A percentile compares a stretch with the other conserved stretches of the same genome.
phyloP scores from a whole-genome alignment of 2,888 invertebrate genomes.

The Dryococelus australis region DNA sequence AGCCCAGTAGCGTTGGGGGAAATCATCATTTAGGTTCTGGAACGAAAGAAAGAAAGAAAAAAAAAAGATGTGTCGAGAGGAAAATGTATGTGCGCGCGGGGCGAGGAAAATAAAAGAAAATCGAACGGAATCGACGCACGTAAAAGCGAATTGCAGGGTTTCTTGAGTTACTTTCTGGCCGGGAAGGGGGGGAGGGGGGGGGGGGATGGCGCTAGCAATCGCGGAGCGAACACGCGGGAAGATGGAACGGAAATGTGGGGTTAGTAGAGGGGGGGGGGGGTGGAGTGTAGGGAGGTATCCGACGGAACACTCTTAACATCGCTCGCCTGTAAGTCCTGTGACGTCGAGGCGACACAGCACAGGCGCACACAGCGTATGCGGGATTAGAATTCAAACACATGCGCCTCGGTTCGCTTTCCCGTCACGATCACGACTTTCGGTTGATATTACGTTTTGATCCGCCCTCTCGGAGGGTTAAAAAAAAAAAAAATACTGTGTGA shows the following conservation, averaged over 20 bases:
- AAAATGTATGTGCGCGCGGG: background rate
- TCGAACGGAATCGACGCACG: background rate
- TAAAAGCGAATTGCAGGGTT: background rate
- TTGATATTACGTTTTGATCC: constrained; percentile 43
- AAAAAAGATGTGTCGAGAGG: background rate
- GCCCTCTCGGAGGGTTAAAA: background rate
- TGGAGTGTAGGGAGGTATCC: background rate
- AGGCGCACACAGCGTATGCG: background rate
- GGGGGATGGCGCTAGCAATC: background rate
- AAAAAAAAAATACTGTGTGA: constrained; percentile 27
- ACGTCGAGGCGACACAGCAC: background rate
- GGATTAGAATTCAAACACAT: constrained; percentile 37
- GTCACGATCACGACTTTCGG: constrained; percentile 36
- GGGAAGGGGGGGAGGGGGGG: too few species aligned
- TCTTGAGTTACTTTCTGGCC: background rate
- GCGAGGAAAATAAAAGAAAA: background rate
- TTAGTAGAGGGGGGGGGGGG: background rate
- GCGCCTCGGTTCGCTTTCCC: constrained; percentile 32
- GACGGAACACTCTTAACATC: background rate
- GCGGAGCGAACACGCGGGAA: background rate
- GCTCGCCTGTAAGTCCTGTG: background rate
- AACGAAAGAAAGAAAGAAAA: background rate
- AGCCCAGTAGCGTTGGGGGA: too few species aligned
- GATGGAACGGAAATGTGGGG: background rate
- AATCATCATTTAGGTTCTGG: background rate